A percentile compares a stretch with the other conserved stretches of the same genome.
phyloP scores from a whole-genome alignment of 1,140 invertebrate species.

The Chrysomallon squamiferum region DNA sequence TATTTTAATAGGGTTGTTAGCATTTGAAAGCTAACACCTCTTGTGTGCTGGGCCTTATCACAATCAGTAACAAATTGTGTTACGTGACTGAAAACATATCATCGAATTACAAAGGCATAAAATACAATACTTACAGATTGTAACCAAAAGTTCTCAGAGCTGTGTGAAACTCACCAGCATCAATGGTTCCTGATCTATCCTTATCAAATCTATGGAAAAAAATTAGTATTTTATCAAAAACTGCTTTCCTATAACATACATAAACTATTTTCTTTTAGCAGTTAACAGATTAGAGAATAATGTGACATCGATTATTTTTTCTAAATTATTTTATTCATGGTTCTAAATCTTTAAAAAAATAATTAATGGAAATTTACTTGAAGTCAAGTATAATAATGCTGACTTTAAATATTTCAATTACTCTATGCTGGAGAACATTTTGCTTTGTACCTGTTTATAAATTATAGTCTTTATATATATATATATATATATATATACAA shows the following conservation, averaged over 20 bases:
- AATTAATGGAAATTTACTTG: background rate
- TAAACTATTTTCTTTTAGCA: background rate
- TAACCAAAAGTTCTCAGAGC: constrained; percentile 64
- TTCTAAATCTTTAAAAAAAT: background rate
- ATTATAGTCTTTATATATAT: no score
- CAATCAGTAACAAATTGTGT: no score
- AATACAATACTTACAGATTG: constrained; percentile 61
- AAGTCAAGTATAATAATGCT: background rate
- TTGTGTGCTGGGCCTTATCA: no score
- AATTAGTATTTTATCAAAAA: background rate
- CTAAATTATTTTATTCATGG: background rate
- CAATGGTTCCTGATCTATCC: constrained; percentile 64
- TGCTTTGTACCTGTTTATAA: no score
- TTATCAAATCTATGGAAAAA: constrained; percentile 60
- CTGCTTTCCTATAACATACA: no score
- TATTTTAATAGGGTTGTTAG: no score
- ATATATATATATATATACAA: no score
- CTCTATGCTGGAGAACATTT: no score
- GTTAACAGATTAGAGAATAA: background rate
- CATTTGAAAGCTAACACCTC: no score
- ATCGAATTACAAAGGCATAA: no score
- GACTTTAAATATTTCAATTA: no score
- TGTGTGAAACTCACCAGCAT: constrained; percentile 56
- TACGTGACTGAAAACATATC: no score
- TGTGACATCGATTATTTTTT: background rate